Conservation (phyloP, 2,888 invertebrate genomes). For the Drosophila flavopinicola region DNA sequence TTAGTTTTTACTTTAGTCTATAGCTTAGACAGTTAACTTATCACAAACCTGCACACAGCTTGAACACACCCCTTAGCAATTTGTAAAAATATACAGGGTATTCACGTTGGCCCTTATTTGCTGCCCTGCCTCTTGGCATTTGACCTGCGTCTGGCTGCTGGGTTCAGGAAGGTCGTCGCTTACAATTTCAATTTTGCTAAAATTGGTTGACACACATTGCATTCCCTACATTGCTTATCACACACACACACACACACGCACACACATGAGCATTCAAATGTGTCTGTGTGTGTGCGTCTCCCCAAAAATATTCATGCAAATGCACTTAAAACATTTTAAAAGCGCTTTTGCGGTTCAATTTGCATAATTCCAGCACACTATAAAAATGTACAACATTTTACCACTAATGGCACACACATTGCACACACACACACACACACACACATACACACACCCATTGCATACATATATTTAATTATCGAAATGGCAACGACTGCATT, state of each 20-base stretch:
- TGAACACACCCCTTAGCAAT: not conserved
- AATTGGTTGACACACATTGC: slow-evolving; percentile 78
- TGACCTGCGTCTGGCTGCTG: slow-evolving; percentile 44
- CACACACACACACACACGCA: slow-evolving; percentile 11
- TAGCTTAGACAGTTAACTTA: too few relatives aligned
- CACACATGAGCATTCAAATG: not conserved
- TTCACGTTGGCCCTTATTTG: slow-evolving; percentile 6
- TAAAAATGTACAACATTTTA: slow-evolving; percentile 80
- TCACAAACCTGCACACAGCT: too few relatives aligned
- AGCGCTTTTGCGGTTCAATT: slow-evolving; percentile 80
- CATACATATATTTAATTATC: slow-evolving; percentile 75
- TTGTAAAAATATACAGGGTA: not conserved
- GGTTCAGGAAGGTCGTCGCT: slow-evolving; percentile 60
- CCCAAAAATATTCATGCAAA: slow-evolving; percentile 78
- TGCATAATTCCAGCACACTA: slow-evolving; percentile 79
- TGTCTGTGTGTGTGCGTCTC: slow-evolving; percentile 36
- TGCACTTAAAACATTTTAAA: slow-evolving; percentile 80
- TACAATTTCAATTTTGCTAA: slow-evolving; percentile 74
- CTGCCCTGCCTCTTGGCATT: slow-evolving; percentile 21
- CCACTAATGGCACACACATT: slow-evolving; percentile 72
- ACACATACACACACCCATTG: slow-evolving; percentile 10
- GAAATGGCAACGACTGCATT: slow-evolving; percentile 63
- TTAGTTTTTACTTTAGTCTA: too few relatives aligned
- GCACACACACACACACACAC: slow-evolving; percentile 27
- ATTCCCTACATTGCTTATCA: slow-evolving; percentile 29